Evolutionary conservation across 2,888 invertebrate species (phyloP).

Genomic region (Podotricha telesiphe): DNA sequence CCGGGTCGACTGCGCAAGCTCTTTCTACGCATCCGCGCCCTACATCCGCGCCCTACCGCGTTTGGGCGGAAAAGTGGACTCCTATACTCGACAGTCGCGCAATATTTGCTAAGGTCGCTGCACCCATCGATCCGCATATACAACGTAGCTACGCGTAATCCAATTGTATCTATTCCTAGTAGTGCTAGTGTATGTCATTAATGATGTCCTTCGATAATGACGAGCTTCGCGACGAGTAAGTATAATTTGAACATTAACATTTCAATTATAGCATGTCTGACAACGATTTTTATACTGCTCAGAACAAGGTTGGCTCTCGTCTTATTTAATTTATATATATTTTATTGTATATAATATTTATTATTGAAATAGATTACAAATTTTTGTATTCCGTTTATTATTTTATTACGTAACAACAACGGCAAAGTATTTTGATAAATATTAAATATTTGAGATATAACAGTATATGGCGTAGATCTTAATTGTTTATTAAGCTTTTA

Average conservation of each 20-base stretch:
- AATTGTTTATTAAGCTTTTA: neutral
- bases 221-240: conserved; percentile 89
- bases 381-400: neutral
- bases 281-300: neutral
- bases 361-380: neutral
- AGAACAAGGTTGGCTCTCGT: no score
- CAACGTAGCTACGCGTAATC: conserved; percentile 48
- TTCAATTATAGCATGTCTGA: no score
- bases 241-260: conserved; percentile 51
- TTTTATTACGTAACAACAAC: neutral
- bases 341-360: no score
- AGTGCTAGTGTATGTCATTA: conserved; percentile 57
- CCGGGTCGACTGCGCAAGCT: conserved; percentile 48
- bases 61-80: conserved; percentile 61
- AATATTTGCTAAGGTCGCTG: conserved; percentile 55
- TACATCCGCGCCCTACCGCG: conserved; percentile 60
- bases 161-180: conserved; percentile 48
- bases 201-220: conserved; percentile 86
- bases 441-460: neutral
- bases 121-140: conserved; percentile 66
- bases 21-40: conserved; percentile 60
- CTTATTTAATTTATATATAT: no score
- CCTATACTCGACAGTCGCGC: conserved; percentile 59
- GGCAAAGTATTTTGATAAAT: neutral
- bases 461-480: neutral